Evolutionary conservation across 2,113 vertebrate genomes (phyloP), one percentile per base, ranked within the genome.

Genomic region (Myanophis thanlyinensis): DNA sequence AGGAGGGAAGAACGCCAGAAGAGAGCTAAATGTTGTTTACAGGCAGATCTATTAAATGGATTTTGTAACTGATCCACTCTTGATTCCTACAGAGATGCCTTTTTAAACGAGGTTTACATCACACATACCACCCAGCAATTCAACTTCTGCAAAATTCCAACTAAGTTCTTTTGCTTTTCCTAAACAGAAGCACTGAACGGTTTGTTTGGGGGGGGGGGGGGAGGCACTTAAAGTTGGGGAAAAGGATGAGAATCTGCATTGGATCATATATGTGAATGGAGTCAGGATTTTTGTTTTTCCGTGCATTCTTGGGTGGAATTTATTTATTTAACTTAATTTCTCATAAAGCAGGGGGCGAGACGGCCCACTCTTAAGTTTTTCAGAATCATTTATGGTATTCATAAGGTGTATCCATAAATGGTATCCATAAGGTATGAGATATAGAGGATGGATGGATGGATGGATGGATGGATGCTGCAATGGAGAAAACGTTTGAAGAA

Each of bases 11-110:
- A 10, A 88, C 73, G 13, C 93, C 80, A 96, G 91, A 20, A 94
- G 94, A 94, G 93, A 95, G 92, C 67, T 95, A 95, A 94, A 96
- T 95, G 95, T 73, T 95, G 95, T 96, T 97, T 96, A 93, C 94
- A 96, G 97, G 94, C 96, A 90, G 89, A 94, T 95, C 94, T 95
- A 87, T 95, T 96, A 93, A 97, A 96, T 0, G 20, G 94, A 91
- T 92, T 95, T 95, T 49, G 94, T 89, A 92, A 96, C 88, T 94
- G 88, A 92, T 94, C 30, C 25, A 51, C 67, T 40, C 62, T 96
- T 54, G 94, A 96, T 95, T 92, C 88, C 96, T 95, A 90, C 80
- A 92, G 85, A 67, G 80, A 80, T 1, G n/a, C 46, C 53, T 52
- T 91, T 92, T 89, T 88, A 30, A 95, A 91, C 91, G 91, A 93